A percentile compares a stretch with the other conserved stretches of the same genome.
These are phyloP conservation scores for Euthynnus affinis DNA, from an alignment of 2,797 vertebrate genomes.

Conservation along the genomic window DNA sequence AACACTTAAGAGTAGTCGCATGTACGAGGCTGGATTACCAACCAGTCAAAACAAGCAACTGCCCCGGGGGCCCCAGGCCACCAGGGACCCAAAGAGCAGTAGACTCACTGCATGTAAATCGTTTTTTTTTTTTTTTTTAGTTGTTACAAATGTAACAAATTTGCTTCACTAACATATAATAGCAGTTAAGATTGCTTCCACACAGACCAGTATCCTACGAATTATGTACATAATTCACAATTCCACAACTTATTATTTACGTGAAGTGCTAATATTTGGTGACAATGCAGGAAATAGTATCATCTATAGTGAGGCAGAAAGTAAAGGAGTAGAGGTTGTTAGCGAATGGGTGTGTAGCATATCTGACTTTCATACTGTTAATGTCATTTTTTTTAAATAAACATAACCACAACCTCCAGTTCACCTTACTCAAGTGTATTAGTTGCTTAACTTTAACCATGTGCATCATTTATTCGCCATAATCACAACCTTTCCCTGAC, in stretches of 20 bases:
- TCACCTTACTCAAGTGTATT: not conserved
- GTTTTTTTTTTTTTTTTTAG: not conserved
- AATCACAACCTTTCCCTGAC: not conserved
- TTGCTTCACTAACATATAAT: not conserved
- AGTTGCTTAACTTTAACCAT: too few species aligned
- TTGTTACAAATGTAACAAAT: not conserved
- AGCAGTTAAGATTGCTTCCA: not conserved
- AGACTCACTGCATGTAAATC: not conserved
- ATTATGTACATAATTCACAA: not conserved
- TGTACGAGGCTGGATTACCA: conserved; percentile 10
- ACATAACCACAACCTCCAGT: too few species aligned
- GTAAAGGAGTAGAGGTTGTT: not conserved
- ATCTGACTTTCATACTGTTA: too few species aligned
- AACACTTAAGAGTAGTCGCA: not conserved
- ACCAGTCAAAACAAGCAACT: not conserved
- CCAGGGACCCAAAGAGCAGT: not conserved
- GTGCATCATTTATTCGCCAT: too few species aligned
- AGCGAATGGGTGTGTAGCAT: too few species aligned
- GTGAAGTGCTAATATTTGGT: too few species aligned
- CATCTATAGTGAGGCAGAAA: not conserved
- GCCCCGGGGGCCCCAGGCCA: not conserved
- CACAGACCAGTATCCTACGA: not conserved
- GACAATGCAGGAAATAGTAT: not conserved
- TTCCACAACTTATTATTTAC: not conserved
- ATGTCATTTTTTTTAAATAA: too few species aligned